Base-by-base conservation (phyloP, 2,888 invertebrate species). In the Ashinkailepas kermadecensis region DNA sequence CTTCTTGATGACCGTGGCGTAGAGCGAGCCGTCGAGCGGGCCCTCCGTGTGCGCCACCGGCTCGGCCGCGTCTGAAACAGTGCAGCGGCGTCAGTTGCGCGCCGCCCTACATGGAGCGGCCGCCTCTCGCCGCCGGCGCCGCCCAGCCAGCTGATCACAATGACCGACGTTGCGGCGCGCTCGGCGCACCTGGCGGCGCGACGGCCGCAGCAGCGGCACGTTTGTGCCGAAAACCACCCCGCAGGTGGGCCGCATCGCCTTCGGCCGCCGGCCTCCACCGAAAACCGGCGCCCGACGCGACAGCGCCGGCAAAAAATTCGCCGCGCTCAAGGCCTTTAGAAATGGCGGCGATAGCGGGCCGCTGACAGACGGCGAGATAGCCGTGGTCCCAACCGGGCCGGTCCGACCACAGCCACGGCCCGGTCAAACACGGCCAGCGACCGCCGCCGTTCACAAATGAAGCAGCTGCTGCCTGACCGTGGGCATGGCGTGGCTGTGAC, bases 11-110 rank as follows among this genome's bases (percentile, higher is more conserved):
- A 89, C 87, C 65, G 89, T 89, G 82, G 95, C 95, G 91, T 96
- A 95, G 86, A 95, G 92, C 86, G 95, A 95, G 85, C 95, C 95
- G 92, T 95, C 95, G 86, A 95, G 89, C 78, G 95, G 95, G 70
- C 94, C 95, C 87, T 93, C 93, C 79, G 93, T 94, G 88, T 94
- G 93, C 65, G 83, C 82, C 80, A 83, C 15, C 79, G 12, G 79
- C 79, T 57, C 58, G 13, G 79, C 57, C 13, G 83, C 84, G 64
- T 82, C 83, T 56, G 84, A 84, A 15, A 83, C 82, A n/a, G 82
- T 80, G n/a, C 80, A n/a, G 80, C 13, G 74, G 54, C 74, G 74
- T 18, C 39, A n/a, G 70, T 15, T 12, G 39, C 65, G 65, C 9
- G 18, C 65, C 18, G 65, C 65, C 65, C n/a, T 65, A 65, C 65